Conservation (phyloP, 2,113 vertebrate species). For the Chionomys nivalis region DNA sequence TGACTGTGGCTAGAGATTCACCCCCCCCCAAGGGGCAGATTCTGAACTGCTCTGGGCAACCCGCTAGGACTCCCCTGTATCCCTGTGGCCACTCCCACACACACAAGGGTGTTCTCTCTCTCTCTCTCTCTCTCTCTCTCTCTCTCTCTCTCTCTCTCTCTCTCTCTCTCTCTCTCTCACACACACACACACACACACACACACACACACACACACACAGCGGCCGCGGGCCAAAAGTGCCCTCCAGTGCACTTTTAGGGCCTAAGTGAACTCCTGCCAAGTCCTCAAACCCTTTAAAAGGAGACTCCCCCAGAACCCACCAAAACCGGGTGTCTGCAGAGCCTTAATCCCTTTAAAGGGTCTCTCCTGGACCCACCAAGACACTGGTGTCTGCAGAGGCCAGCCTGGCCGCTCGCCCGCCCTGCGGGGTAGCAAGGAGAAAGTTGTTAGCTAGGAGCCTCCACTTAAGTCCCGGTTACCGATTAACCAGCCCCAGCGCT, state of each 20-base stretch:
- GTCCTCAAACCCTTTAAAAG: not conserved
- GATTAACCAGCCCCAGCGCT: slow-evolving; percentile 66
- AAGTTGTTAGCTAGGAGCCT: slow-evolving; percentile 12
- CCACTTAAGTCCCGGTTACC: slow-evolving; percentile 61
- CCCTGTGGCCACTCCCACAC: not conserved
- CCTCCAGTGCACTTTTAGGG: not conserved
- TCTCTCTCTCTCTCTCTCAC: too few species aligned
- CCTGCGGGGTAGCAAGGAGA: not conserved
- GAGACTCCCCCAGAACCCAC: not conserved
- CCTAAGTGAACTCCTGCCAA: not conserved
- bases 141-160: too few species aligned
- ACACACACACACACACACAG: not conserved
- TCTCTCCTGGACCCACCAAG: not conserved
- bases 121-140: too few species aligned
- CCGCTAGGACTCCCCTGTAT: not conserved
- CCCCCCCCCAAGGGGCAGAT: not conserved
- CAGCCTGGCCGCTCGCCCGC: not conserved
- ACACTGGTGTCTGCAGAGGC: not conserved
- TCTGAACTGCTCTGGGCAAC: not conserved
- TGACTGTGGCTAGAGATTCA: not conserved
- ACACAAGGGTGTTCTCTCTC: not conserved
- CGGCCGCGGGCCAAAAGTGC: not conserved
- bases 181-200: too few species aligned
- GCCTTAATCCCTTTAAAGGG: not conserved
- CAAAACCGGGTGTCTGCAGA: not conserved